These are phyloP conservation scores for Menidia menidia DNA, from an alignment of 2,797 vertebrate genomes.

Conservation along the genomic window DNA sequence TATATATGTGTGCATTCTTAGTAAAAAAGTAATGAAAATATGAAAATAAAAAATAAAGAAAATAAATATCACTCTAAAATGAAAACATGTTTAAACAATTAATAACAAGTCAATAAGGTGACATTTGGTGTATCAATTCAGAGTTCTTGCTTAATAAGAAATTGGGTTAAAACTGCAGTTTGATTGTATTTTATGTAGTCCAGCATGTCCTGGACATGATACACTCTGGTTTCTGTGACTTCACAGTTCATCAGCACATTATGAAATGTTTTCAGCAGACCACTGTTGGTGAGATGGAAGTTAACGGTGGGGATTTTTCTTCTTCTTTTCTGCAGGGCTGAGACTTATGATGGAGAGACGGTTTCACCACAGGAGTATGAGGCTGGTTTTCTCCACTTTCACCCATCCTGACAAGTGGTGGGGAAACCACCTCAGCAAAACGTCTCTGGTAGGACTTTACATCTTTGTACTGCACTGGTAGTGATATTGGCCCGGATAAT, in stretches of 20 bases:
- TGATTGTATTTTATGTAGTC: no score
- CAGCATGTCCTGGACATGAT: no score
- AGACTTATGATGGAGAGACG: slow-evolving; percentile 29
- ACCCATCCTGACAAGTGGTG: slow-evolving; percentile 21
- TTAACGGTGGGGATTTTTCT: slow-evolving; percentile 30
- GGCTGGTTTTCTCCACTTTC: slow-evolving; percentile 45
- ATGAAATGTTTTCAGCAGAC: slow-evolving; percentile 19
- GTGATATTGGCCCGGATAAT: slow-evolving; percentile 5
- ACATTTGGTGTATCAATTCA: no score
- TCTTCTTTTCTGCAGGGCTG: slow-evolving; percentile 40
- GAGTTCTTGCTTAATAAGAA: no score
- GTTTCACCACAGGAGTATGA: slow-evolving; percentile 35
- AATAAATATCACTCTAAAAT: no score
- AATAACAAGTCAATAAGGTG: no score
- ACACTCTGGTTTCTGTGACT: neutral
- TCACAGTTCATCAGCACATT: neutral
- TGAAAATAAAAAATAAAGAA: no score
- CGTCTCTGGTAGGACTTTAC: slow-evolving; percentile 45
- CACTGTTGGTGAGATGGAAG: slow-evolving; percentile 5
- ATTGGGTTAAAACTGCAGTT: no score
- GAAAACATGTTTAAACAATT: no score
- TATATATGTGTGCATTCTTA: no score
- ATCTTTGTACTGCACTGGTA: slow-evolving; percentile 13
- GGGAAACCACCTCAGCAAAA: slow-evolving; percentile 41
- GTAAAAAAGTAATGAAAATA: no score